Conservation (phyloP, 2,113 vertebrate species). For the Verasper variegatus region DNA sequence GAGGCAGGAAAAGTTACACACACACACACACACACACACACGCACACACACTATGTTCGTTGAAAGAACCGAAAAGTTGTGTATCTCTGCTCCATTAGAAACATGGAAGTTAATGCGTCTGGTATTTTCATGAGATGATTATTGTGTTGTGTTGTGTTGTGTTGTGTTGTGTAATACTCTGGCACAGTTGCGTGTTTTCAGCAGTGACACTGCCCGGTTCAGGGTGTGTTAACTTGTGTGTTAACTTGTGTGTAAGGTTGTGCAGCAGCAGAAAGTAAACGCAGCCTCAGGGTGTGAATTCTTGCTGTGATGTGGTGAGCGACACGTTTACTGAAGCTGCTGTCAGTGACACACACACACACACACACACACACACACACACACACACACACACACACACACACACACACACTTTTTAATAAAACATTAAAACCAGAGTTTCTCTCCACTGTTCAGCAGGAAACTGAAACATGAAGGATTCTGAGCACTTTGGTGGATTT, state of each 20-base stretch:
- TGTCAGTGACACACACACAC: too few species aligned
- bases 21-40: too few species aligned
- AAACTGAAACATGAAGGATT: too few species aligned
- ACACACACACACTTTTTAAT: too few species aligned
- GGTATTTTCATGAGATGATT: neutral
- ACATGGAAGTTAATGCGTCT: too few species aligned
- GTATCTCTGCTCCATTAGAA: too few species aligned
- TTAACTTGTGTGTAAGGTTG: neutral
- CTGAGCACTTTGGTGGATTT: too few species aligned
- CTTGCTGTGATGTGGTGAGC: neutral
- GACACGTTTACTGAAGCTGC: neutral
- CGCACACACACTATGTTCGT: too few species aligned
- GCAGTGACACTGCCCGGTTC: neutral
- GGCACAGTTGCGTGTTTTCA: slow-evolving; percentile 12
- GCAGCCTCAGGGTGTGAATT: neutral
- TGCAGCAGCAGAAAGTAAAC: neutral
- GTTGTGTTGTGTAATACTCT: neutral
- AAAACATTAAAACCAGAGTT: too few species aligned
- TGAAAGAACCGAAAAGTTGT: neutral
- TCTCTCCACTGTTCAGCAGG: neutral
- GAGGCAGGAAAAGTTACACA: too few species aligned
- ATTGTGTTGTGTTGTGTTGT: neutral
- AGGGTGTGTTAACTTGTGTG: neutral
- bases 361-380: too few species aligned
- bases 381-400: too few species aligned